These are phyloP conservation scores for Unio pictorum DNA, from an alignment of 2,888 invertebrate genomes.

Conservation along the genomic window DNA sequence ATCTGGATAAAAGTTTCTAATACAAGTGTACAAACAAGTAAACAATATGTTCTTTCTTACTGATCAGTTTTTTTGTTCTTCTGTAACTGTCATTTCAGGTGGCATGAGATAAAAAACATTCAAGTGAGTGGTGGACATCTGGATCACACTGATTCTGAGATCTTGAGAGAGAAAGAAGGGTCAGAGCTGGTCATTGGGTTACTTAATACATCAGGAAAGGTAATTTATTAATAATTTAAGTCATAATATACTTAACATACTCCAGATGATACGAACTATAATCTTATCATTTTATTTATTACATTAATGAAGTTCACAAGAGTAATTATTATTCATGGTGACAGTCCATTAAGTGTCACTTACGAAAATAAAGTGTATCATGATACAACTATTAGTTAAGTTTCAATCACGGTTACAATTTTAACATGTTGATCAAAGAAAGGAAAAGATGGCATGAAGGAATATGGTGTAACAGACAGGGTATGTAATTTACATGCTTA, in stretches of 20 bases:
- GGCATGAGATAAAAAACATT: conserved; percentile 49
- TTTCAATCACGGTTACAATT: too few relatives aligned
- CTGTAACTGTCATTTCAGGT: conserved; percentile 31
- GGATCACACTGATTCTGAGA: conserved; percentile 71
- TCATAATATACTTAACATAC: not conserved
- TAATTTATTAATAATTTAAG: conserved; percentile 23
- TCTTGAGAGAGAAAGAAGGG: conserved; percentile 71
- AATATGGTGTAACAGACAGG: too few relatives aligned
- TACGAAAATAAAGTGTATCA: too few relatives aligned
- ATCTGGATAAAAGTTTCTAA: not conserved
- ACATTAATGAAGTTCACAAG: too few relatives aligned
- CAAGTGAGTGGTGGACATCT: conserved; percentile 75
- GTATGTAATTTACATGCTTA: too few relatives aligned
- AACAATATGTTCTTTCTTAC: not conserved
- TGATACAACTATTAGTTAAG: too few relatives aligned
- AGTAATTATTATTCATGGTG: too few relatives aligned
- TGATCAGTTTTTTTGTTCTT: not conserved
- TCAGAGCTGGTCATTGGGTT: conserved; percentile 78
- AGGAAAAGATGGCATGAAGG: too few relatives aligned
- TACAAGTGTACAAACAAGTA: too few relatives aligned
- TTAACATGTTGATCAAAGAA: too few relatives aligned
- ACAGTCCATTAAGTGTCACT: too few relatives aligned
- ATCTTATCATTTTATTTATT: too few relatives aligned
- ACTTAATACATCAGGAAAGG: conserved; percentile 78
- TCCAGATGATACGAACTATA: not conserved